These are phyloP conservation scores for Ooceraea biroi DNA, from an alignment of 1,140 invertebrate genomes.

Conservation along the genomic window DNA sequence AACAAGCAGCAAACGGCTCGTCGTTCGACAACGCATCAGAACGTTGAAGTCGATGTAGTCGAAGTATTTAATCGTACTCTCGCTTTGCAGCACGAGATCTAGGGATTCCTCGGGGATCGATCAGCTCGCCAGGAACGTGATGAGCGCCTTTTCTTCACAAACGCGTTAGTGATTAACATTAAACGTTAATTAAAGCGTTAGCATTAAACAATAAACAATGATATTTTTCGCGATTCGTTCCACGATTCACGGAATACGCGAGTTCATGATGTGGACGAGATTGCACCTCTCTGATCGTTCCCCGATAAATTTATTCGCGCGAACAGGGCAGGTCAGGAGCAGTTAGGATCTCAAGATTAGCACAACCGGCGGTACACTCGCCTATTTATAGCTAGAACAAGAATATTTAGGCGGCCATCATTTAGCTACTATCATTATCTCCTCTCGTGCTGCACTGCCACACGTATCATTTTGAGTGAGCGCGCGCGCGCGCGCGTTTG, in stretches of 20 bases:
- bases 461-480: slow-evolving; percentile 13
- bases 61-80: slow-evolving; percentile 12
- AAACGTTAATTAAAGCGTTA: too few species aligned
- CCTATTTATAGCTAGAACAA: slow-evolving; percentile 30
- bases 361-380: slow-evolving; percentile 30
- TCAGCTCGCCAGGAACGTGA: slow-evolving; percentile 12
- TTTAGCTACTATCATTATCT: too few species aligned
- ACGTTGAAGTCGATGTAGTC: slow-evolving; percentile 57
- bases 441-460: slow-evolving; percentile 78
- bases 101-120: slow-evolving; percentile 32
- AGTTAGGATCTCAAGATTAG: slow-evolving; percentile 56
- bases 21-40: slow-evolving; percentile 74
- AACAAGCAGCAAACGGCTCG: slow-evolving; percentile 35
- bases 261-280: slow-evolving; percentile 6
- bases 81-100: slow-evolving; percentile 70
- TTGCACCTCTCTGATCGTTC: slow-evolving; percentile 42
- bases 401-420: slow-evolving; percentile 8
- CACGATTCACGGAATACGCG: background rate
- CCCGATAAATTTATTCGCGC: slow-evolving; percentile 44
- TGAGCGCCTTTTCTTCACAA: background rate
- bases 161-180: too few species aligned
- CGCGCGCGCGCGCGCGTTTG: background rate
- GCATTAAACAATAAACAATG: too few species aligned
- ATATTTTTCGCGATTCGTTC: background rate
- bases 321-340: slow-evolving; percentile 59